Conservation (phyloP, 2,113 vertebrate species). For the Carassius auratus region DNA sequence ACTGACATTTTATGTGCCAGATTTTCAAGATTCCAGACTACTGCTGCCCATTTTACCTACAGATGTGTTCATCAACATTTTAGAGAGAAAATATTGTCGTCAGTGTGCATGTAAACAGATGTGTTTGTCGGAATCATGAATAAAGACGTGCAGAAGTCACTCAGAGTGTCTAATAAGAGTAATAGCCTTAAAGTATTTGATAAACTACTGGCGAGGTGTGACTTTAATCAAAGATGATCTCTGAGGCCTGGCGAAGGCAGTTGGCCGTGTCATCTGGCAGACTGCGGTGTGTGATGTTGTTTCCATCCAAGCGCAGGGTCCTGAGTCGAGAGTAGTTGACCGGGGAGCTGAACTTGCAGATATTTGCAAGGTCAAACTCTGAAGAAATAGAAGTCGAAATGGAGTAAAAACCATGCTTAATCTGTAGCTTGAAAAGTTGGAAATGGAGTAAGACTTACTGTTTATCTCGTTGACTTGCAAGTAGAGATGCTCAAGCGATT, state of each 20-base stretch:
- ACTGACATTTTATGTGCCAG: constrained; percentile 40
- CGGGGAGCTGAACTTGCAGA: constrained; percentile 86
- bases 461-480: constrained; percentile 93
- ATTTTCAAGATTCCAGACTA: constrained; percentile 34
- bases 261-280: constrained; percentile 84
- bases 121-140: background rate
- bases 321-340: constrained; percentile 85
- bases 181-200: background rate
- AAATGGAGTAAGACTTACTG: constrained; percentile 82
- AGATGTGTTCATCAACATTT: constrained; percentile 15
- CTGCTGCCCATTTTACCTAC: background rate
- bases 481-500: constrained; percentile 92
- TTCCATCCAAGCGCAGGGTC: constrained; percentile 94
- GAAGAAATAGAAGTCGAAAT: constrained; percentile 56
- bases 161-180: background rate
- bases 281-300: constrained; percentile 79
- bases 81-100: background rate
- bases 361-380: constrained; percentile 89
- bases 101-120: background rate
- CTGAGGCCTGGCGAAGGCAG: constrained; percentile 87
- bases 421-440: too few relatives aligned
- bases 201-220: background rate
- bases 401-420: background rate
- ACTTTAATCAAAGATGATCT: constrained; percentile 79
- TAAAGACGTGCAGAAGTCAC: background rate